Conservation (phyloP, 1,140 invertebrate genomes). For the Chlorops oryzae region DNA sequence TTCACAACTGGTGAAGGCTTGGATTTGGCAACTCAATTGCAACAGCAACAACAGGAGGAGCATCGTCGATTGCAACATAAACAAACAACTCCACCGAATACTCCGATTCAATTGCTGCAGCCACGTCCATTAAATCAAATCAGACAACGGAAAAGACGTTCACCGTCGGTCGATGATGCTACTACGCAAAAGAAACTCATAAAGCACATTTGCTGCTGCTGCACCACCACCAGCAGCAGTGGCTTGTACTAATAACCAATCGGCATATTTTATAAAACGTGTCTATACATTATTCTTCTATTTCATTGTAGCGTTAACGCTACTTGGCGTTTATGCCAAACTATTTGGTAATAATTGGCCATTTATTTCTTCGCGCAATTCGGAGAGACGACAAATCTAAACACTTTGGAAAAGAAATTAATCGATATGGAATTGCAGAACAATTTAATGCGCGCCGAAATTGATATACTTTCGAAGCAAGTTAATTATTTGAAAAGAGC, state of each 20-base stretch:
- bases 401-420: slow-evolving; percentile 32
- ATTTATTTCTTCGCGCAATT: too few relatives aligned
- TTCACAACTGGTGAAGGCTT: slow-evolving; percentile 12
- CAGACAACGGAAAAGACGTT: too few relatives aligned
- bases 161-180: slow-evolving; percentile 4
- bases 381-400: too few relatives aligned
- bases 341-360: slow-evolving; percentile 33
- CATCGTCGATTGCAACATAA: too few relatives aligned
- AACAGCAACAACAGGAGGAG: too few relatives aligned
- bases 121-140: too few relatives aligned
- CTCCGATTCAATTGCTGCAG: not conserved
- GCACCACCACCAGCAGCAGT: not conserved
- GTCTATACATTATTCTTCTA: slow-evolving; percentile 33
- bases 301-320: slow-evolving; percentile 26
- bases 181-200: too few relatives aligned
- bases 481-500: slow-evolving; percentile 35
- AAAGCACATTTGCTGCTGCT: too few relatives aligned
- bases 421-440: slow-evolving; percentile 38
- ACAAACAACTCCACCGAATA: too few relatives aligned
- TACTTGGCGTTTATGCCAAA: slow-evolving; percentile 34
- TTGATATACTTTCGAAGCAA: slow-evolving; percentile 39
- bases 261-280: slow-evolving; percentile 21
- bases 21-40: too few relatives aligned
- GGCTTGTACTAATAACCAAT: too few relatives aligned
- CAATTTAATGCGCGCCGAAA: slow-evolving; percentile 40